Conservation (phyloP, 1,140 invertebrate genomes). For the Drosophila lowei region DNA sequence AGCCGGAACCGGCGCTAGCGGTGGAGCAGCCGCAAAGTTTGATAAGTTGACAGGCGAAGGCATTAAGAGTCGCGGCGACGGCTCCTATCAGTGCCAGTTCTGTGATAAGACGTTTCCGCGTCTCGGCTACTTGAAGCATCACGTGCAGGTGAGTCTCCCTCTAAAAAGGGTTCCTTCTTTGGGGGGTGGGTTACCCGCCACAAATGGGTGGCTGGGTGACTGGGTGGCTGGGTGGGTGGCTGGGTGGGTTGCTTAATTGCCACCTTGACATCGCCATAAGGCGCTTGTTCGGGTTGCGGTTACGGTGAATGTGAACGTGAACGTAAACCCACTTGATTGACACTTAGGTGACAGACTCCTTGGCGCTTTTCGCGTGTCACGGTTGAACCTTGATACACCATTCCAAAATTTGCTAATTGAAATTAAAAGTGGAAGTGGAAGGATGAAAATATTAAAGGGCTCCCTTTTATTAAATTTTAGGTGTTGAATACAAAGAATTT, state of each 20-base stretch:
- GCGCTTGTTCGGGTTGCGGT: constrained; percentile 22
- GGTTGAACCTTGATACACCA: constrained; percentile 5
- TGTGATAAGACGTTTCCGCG: constrained; percentile 95
- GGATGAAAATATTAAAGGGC: background rate
- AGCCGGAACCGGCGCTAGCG: constrained; percentile 8
- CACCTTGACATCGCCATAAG: constrained; percentile 18
- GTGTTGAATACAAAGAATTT: background rate
- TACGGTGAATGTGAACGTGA: too few species aligned
- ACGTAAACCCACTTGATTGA: constrained; percentile 11
- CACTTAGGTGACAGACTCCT: constrained; percentile 13
- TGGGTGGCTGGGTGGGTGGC: constrained; percentile 19
- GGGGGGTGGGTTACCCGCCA: constrained; percentile 25
- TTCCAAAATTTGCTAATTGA: constrained; percentile 38
- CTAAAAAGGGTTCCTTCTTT: constrained; percentile 4
- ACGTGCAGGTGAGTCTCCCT: constrained; percentile 91
- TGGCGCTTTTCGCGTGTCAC: constrained; percentile 16
- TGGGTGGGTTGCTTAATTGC: constrained; percentile 20
- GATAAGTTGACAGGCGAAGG: constrained; percentile 82
- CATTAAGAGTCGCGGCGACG: constrained; percentile 79
- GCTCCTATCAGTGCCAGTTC: constrained; percentile 94
- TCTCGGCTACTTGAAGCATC: constrained; percentile 93
- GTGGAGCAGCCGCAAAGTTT: constrained; percentile 67
- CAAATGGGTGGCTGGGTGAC: constrained; percentile 6
- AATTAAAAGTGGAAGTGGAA: constrained; percentile 18
- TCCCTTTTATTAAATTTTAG: background rate